phyloP scores from a whole-genome alignment of 1,140 invertebrate genomes.

The Pemphigus obesinymphae region DNA sequence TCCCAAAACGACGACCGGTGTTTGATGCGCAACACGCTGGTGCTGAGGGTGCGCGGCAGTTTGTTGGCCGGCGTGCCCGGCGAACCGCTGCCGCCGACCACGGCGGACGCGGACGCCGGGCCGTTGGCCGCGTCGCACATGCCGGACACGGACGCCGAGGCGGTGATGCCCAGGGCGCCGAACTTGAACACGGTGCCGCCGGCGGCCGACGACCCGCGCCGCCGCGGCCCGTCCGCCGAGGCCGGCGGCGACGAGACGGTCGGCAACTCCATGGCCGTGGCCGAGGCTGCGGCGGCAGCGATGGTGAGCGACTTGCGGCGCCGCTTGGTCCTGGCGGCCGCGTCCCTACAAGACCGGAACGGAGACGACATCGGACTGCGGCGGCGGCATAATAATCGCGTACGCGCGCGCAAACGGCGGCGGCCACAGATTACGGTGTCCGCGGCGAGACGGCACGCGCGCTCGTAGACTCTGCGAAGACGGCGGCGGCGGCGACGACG shows the following conservation, averaged over 20 bases:
- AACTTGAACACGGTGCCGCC: slow-evolving; percentile 46
- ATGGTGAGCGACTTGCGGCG: background rate
- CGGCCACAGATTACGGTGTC: slow-evolving; percentile 45
- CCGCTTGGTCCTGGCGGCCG: slow-evolving; percentile 54
- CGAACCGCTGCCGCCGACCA: background rate
- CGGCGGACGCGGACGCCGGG: slow-evolving; percentile 51
- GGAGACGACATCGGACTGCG: background rate
- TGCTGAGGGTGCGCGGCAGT: slow-evolving; percentile 70
- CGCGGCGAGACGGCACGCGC: too few relatives aligned
- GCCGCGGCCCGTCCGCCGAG: slow-evolving; percentile 47
- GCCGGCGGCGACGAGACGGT: slow-evolving; percentile 50
- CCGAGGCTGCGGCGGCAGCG: slow-evolving; percentile 50
- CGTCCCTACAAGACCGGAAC: too few relatives aligned
- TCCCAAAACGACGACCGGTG: slow-evolving; percentile 73
- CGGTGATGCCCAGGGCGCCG: slow-evolving; percentile 43
- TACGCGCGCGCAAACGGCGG: background rate
- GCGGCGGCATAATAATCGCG: background rate
- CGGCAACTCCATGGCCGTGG: slow-evolving; percentile 31
- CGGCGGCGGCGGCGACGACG: background rate
- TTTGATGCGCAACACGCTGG: slow-evolving; percentile 70
- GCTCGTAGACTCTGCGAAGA: too few relatives aligned
- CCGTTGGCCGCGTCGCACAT: slow-evolving; percentile 46
- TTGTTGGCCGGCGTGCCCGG: slow-evolving; percentile 50
- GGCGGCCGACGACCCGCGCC: slow-evolving; percentile 50
- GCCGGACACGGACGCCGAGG: slow-evolving; percentile 46